Conservation (phyloP, 53 echinoderm and acorn worm species). For the Crossaster papposus region DNA sequence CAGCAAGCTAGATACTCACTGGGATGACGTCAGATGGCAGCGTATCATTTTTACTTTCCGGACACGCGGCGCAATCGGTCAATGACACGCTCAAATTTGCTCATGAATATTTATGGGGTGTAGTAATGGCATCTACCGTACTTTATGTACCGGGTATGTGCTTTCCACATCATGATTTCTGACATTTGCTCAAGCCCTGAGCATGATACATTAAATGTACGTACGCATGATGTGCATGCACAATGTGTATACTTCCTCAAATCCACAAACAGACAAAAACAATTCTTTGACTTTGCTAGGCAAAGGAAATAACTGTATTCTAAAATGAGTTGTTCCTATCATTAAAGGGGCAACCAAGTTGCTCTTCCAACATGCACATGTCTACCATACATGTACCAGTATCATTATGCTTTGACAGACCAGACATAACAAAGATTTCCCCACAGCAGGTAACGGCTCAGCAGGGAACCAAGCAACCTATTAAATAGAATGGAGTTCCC, state of each 20-base stretch:
- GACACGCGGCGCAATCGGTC: no score
- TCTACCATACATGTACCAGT: no score
- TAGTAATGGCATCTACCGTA: no score
- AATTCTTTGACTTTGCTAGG: not conserved
- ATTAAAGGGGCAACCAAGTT: not conserved
- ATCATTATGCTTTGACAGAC: not conserved
- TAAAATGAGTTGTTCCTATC: not conserved
- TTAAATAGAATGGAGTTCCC: constrained; percentile 13
- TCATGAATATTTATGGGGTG: no score
- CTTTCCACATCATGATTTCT: no score
- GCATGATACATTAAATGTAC: not conserved
- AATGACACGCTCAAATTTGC: no score
- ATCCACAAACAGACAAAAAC: not conserved
- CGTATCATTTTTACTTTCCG: no score
- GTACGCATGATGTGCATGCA: not conserved
- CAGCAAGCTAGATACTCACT: no score
- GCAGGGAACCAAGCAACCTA: constrained; percentile 39
- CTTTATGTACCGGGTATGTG: no score
- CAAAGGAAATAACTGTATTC: not conserved
- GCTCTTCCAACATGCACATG: not conserved
- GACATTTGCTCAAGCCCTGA: no score
- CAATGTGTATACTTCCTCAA: no score
- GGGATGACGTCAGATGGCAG: no score
- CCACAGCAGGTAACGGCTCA: constrained; percentile 1
- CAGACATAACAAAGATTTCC: constrained; percentile 26